phyloP scores from a whole-genome alignment of 2,113 vertebrate species.

The Hemicordylus capensis region DNA sequence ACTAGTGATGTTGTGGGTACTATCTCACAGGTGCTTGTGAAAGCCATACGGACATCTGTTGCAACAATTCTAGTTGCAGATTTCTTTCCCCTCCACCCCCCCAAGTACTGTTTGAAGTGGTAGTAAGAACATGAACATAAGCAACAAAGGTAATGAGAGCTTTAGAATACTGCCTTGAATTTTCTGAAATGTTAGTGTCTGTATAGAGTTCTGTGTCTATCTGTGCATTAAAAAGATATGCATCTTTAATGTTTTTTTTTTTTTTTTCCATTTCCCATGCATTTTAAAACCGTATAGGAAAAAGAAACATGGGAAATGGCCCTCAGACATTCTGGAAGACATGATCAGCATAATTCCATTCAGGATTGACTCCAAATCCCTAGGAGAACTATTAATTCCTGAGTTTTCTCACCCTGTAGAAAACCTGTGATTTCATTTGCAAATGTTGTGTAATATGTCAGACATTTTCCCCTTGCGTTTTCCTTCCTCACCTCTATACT shows the following conservation, averaged over 20 bases:
- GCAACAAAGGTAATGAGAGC: neutral
- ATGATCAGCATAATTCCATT: constrained; percentile 6
- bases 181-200: neutral
- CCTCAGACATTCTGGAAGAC: constrained; percentile 2
- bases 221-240: neutral
- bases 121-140: neutral
- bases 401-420: constrained; percentile 61
- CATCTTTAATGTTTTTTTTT: neutral
- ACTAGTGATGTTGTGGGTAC: neutral
- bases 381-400: constrained; percentile 72
- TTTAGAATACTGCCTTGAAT: neutral
- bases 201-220: neutral
- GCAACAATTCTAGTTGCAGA: neutral
- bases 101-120: neutral
- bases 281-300: neutral
- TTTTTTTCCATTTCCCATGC: neutral
- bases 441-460: constrained; percentile 69
- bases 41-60: neutral
- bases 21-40: neutral
- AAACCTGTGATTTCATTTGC: constrained; percentile 71
- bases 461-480: constrained; percentile 70
- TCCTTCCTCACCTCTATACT: constrained; percentile 39
- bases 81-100: too few relatives aligned
- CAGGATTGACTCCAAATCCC: constrained; percentile 19
- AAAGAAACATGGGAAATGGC: neutral